Base-by-base conservation (phyloP, 2,888 invertebrate genomes). In the Cataglyphis altisquamis region DNA sequence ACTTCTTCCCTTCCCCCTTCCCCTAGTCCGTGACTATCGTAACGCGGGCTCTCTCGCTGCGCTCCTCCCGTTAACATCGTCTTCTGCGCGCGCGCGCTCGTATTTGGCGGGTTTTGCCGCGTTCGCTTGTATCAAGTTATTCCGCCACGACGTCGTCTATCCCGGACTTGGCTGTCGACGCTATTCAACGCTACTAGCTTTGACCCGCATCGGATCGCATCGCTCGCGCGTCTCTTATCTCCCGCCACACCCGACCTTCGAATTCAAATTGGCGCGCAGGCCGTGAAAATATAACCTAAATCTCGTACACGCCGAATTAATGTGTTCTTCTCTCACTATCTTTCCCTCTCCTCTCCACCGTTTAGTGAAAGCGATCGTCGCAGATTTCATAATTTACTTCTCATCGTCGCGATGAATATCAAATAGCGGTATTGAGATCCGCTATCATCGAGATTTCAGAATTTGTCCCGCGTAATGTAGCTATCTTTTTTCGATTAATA, bases 191-290 rank as follows among this genome's bases (percentile, higher is more conserved):
- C 57, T 36, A 21, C 57, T 12, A 36, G 18, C 39, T 18, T 12
- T 29, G 9, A 9, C n/a, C 18, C 63, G 68, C 68, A 75, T 63
- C 86, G 84, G 77, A 84, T 85, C 81, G 67, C 83, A 66, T 52
- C 41, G 48, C 48, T 29, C 29, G 25, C 60, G 57, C 12, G 25
- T 60, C 72, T 15, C 45, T 45, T 84, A 87, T 92, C 92, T 92
- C 92, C 93, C 92, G 92, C 92, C 92, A 91, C 90, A 92, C 90
- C 91, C 92, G 90, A 88, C 86, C 90, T 91, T 92, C 91, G 91
- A 93, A 93, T 94, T 94, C 90, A 91, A 94, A 94, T 93, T 94
- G 91, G 91, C 93, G 94, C 94, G 94, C 93, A 91, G 83, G 57
- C 81, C 84, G 84, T 80, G 78, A 90, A 90, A 90, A 91, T 92